Percentiles rank a stretch among this genome's conserved stretches.
Evolutionary conservation across 2,797 vertebrate species (phyloP).

Genomic region (Heliangelus exortis): DNA sequence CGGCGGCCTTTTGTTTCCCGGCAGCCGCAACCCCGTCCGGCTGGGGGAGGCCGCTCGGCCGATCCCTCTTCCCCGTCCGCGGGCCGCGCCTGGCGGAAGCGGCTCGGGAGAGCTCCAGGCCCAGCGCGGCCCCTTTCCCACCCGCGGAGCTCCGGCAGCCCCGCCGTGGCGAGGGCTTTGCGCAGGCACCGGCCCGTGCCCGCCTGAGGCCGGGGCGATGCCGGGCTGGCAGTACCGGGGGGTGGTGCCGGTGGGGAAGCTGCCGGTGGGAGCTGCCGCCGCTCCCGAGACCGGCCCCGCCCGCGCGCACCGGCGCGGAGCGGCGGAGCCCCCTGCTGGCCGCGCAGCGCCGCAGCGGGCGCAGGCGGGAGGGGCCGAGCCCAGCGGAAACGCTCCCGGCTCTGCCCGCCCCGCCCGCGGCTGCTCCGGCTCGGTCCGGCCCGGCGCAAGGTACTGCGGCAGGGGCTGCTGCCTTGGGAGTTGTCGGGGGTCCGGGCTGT

Average conservation of each 20-base stretch:
- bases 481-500: not conserved
- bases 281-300: not conserved
- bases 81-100: not conserved
- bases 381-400: not conserved
- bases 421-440: not conserved
- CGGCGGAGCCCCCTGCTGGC: not conserved
- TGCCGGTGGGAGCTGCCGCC: no score
- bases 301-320: not conserved
- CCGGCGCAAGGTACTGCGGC: not conserved
- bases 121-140: not conserved
- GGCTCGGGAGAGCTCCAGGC: not conserved
- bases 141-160: not conserved
- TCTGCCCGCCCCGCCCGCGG: no score
- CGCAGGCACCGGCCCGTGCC: not conserved
- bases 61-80: not conserved
- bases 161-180: not conserved
- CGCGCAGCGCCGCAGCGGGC: not conserved
- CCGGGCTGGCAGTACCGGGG: no score
- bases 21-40: not conserved
- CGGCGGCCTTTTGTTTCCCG: constrained; percentile 30
- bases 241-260: no score
- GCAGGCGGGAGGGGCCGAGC: not conserved
- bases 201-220: no score
- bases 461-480: not conserved
- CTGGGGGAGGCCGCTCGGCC: not conserved